Evolutionary conservation across 2,113 vertebrate species (phyloP).

Genomic region (Cyprinus carpio): DNA sequence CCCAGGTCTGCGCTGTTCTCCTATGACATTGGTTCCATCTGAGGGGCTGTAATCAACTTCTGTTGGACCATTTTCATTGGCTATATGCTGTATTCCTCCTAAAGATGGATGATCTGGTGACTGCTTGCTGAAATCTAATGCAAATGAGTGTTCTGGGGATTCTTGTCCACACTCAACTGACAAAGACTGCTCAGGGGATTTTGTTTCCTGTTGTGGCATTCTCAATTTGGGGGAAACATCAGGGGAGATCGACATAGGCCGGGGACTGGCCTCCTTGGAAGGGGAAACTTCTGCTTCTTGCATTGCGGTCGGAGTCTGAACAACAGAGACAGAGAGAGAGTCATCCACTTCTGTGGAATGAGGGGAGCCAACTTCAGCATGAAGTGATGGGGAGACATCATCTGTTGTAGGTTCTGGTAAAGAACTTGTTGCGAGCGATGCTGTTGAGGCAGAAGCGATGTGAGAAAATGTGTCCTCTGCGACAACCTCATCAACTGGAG

Average conservation of each 20-base stretch:
- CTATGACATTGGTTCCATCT: slow-evolving; percentile 74
- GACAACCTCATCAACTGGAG: slow-evolving; percentile 90
- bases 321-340: slow-evolving; percentile 94
- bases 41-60: slow-evolving; percentile 92
- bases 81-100: slow-evolving; percentile 71
- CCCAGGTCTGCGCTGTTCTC: slow-evolving; percentile 67
- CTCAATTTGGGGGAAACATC: slow-evolving; percentile 89
- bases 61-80: slow-evolving; percentile 93
- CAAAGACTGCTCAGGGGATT: slow-evolving; percentile 90
- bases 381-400: slow-evolving; percentile 90
- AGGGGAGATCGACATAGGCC: slow-evolving; percentile 97
- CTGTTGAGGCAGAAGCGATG: slow-evolving; percentile 92
- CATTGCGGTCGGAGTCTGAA: slow-evolving; percentile 91
- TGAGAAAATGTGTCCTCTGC: slow-evolving; percentile 96
- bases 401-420: slow-evolving; percentile 94
- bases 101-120: slow-evolving; percentile 86
- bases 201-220: slow-evolving; percentile 78
- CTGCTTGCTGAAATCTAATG: slow-evolving; percentile 91
- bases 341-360: slow-evolving; percentile 97
- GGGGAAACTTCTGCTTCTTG: slow-evolving; percentile 94
- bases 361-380: slow-evolving; percentile 94
- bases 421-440: slow-evolving; percentile 93
- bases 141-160: slow-evolving; percentile 91
- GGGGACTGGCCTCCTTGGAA: slow-evolving; percentile 90
- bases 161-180: slow-evolving; percentile 87